Percentiles rank a stretch among this genome's conserved stretches.
These are phyloP conservation scores for Caenorhabditis sulstoni DNA, from an alignment of 2,888 invertebrate genomes.

Conservation along the genomic window DNA sequence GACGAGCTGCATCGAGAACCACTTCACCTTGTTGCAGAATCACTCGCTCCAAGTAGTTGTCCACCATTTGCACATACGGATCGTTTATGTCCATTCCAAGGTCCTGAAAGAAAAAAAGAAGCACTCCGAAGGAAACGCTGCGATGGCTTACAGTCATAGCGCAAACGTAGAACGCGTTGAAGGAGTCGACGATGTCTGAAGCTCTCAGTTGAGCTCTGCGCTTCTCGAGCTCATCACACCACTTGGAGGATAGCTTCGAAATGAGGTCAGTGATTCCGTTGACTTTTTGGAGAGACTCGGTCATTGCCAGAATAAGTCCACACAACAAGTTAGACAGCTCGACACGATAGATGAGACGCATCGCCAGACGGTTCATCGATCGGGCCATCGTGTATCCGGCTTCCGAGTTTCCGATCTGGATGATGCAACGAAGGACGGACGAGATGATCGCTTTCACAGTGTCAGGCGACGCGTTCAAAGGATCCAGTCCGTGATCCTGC, in stretches of 20 bases:
- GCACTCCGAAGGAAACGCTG: neutral
- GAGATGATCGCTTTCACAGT: slow-evolving; percentile 49
- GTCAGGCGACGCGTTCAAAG: slow-evolving; percentile 39
- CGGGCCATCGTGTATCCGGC: slow-evolving; percentile 39
- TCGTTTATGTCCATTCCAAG: slow-evolving; percentile 35
- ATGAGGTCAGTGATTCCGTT: slow-evolving; percentile 34
- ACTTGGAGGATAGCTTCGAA: slow-evolving; percentile 46
- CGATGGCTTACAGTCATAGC: slow-evolving; percentile 11
- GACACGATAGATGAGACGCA: slow-evolving; percentile 53
- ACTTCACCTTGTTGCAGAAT: slow-evolving; percentile 58
- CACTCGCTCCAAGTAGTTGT: slow-evolving; percentile 50
- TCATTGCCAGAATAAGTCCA: slow-evolving; percentile 50
- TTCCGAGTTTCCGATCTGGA: slow-evolving; percentile 40
- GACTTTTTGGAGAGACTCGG: slow-evolving; percentile 26
- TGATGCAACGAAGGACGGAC: slow-evolving; percentile 46
- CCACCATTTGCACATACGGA: slow-evolving; percentile 33
- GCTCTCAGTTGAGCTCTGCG: slow-evolving; percentile 51
- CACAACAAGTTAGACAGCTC: slow-evolving; percentile 55
- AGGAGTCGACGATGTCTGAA: slow-evolving; percentile 49
- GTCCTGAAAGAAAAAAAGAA: slow-evolving; percentile 14
- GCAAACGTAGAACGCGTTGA: slow-evolving; percentile 49
- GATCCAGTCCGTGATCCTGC: slow-evolving; percentile 26
- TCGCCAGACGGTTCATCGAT: slow-evolving; percentile 50
- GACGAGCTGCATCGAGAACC: slow-evolving; percentile 59
- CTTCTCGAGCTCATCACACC: slow-evolving; percentile 58